Conservation (phyloP, 2,797 vertebrate species). For the Enteromius trimaculatus region DNA sequence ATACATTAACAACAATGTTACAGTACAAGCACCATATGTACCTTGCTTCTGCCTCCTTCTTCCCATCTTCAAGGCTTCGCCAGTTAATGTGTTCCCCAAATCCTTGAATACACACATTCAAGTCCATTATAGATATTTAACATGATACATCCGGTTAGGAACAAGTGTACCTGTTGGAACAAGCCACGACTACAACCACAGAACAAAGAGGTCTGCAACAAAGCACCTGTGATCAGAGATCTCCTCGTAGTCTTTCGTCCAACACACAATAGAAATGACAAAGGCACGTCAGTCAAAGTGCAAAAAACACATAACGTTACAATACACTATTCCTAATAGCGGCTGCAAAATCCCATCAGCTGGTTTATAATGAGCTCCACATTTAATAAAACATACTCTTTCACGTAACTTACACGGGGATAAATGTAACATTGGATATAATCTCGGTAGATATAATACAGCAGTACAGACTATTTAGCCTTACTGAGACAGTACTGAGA, state of each 20-base stretch:
- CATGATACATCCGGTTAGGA: constrained; percentile 20
- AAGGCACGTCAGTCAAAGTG: not conserved
- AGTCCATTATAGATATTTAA: constrained; percentile 1
- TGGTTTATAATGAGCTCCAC: not conserved
- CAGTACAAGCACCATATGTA: not conserved
- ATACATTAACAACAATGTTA: not conserved
- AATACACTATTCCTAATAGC: not conserved
- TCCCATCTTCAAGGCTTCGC: constrained; percentile 95
- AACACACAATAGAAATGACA: not conserved
- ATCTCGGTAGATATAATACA: too few species aligned
- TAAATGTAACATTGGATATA: not conserved
- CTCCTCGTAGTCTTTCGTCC: not conserved
- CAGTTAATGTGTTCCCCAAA: constrained; percentile 97
- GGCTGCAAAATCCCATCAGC: not conserved
- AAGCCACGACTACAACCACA: constrained; percentile 19
- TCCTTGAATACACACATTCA: constrained; percentile 72
- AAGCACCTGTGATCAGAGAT: not conserved
- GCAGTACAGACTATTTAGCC: too few species aligned
- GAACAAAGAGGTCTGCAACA: constrained; percentile 22
- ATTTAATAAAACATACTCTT: not conserved
- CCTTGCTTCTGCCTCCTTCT: constrained; percentile 93
- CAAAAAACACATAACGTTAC: not conserved
- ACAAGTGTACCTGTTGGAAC: not conserved
- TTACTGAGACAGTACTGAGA: not conserved
- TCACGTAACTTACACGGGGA: not conserved